Percentiles rank a stretch among this genome's conserved stretches.
Evolutionary conservation across 2,113 vertebrate species (phyloP).

Genomic region (Pygoscelis antarcticus): DNA sequence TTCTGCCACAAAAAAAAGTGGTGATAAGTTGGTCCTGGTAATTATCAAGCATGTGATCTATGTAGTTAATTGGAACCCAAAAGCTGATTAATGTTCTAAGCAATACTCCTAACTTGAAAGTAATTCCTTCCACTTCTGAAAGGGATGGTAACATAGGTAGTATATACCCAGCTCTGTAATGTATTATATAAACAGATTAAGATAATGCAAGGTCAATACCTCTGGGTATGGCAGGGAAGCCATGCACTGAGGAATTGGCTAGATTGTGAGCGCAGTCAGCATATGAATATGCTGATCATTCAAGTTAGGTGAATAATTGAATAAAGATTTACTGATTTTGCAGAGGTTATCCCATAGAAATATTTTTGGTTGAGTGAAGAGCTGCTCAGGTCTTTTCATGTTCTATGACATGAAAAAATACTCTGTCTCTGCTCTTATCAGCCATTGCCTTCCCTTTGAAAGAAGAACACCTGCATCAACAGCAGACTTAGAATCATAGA

Average conservation of each 20-base stretch:
- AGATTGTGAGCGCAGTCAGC: neutral
- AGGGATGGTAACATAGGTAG: neutral
- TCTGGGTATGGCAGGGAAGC: neutral
- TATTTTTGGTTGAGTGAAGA: neutral
- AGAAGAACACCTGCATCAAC: neutral
- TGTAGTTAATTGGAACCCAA: neutral
- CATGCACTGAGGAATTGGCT: neutral
- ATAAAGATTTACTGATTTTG: neutral
- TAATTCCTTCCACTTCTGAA: neutral
- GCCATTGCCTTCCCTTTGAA: neutral
- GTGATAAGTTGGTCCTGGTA: neutral
- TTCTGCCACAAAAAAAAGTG: neutral
- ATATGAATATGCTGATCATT: neutral
- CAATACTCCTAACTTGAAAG: neutral
- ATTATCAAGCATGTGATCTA: neutral
- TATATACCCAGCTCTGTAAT: neutral
- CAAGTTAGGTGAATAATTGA: neutral
- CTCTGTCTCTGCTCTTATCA: neutral
- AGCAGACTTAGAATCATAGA: neutral
- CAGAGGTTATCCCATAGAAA: neutral
- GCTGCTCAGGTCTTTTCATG: neutral
- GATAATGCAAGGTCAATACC: neutral
- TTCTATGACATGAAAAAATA: neutral
- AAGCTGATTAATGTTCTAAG: neutral
- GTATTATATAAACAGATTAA: neutral